Evolutionary conservation across 2,113 vertebrate genomes (phyloP).

Genomic region (Dipodomys spectabilis): DNA sequence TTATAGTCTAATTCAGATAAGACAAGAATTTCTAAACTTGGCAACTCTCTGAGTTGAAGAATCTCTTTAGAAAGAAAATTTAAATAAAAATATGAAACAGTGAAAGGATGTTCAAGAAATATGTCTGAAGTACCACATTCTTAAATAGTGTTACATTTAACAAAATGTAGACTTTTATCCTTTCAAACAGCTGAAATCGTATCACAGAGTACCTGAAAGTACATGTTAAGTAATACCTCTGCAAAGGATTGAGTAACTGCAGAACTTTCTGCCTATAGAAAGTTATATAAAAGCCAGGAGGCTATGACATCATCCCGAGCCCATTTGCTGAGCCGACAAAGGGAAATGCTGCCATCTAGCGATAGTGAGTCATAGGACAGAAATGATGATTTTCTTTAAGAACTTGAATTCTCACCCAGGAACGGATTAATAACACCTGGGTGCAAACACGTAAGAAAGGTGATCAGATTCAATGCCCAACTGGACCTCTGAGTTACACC

Average conservation of each 20-base stretch:
- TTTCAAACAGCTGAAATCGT: neutral
- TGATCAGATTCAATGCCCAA: too few relatives aligned
- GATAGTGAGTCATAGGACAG: neutral
- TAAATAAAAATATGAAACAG: neutral
- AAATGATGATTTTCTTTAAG: neutral
- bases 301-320: slow-evolving; percentile 17
- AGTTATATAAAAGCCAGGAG: neutral
- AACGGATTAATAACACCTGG: too few relatives aligned
- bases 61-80: neutral
- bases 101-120: neutral
- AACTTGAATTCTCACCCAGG: neutral
- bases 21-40: neutral
- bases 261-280: neutral
- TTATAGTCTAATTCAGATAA: neutral
- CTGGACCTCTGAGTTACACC: neutral
- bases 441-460: neutral
- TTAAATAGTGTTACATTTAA: neutral
- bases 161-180: neutral
- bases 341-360: slow-evolving; percentile 83
- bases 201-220: neutral
- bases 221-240: neutral
- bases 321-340: neutral
- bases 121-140: neutral
- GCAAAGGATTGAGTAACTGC: neutral
- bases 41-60: neutral